Conservation (phyloP, 2,888 invertebrate genomes). For the Darwinula stevensoni region DNA sequence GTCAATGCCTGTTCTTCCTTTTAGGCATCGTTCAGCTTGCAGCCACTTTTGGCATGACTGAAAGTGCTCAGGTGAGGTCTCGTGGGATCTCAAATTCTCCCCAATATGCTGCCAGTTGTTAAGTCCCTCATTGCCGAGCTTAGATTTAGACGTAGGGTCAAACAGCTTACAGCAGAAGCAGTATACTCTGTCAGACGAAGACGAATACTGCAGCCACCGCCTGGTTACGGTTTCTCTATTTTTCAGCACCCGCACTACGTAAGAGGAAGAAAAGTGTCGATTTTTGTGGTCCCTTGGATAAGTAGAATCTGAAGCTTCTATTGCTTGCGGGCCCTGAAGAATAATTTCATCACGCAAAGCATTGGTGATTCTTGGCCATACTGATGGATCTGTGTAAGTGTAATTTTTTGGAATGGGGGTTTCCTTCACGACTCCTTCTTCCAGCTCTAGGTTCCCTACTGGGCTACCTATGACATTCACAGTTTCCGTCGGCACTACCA, state of each 20-base stretch:
- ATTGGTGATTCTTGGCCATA: neutral
- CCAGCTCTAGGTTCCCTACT: too few relatives aligned
- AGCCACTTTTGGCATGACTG: neutral
- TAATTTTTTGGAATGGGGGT: too few relatives aligned
- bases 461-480: too few relatives aligned
- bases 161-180: conserved; percentile 1
- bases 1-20: neutral
- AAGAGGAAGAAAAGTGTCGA: neutral
- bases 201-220: neutral
- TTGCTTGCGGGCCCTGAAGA: neutral
- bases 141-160: neutral
- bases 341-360: neutral
- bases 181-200: neutral
- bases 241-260: neutral
- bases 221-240: neutral
- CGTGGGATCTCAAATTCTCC: neutral
- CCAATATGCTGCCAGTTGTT: conserved; percentile 1
- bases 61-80: neutral
- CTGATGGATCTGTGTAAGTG: too few relatives aligned
- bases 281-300: neutral
- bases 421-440: too few relatives aligned
- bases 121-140: neutral
- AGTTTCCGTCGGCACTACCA: too few relatives aligned
- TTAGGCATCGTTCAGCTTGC: neutral
- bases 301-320: neutral